Evolutionary conservation across 2,888 invertebrate genomes (phyloP).

Genomic region (Drosophila ezoana): DNA sequence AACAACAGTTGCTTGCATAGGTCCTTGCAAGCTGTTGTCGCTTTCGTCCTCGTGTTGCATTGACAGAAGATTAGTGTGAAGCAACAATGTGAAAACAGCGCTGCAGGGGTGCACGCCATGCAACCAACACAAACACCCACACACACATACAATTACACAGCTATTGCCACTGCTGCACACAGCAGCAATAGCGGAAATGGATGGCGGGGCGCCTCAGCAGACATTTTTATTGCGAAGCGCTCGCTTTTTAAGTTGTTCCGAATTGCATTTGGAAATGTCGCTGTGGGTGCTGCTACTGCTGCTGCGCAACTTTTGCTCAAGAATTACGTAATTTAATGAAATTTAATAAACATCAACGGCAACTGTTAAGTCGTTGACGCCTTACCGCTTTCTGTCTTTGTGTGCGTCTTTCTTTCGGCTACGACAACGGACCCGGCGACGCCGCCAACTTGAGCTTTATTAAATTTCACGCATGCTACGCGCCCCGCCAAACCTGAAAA

Average conservation of each 20-base stretch:
- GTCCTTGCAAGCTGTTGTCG: slow-evolving; percentile 79
- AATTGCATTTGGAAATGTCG: slow-evolving; percentile 79
- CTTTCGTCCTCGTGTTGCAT: slow-evolving; percentile 78
- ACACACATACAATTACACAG: slow-evolving; percentile 29
- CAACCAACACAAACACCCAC: slow-evolving; percentile 20
- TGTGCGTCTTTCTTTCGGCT: slow-evolving; percentile 18
- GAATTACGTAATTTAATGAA: slow-evolving; percentile 81
- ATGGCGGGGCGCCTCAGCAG: slow-evolving; percentile 67
- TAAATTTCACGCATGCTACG: slow-evolving; percentile 78
- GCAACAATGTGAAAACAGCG: slow-evolving; percentile 82
- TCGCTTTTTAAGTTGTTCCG: slow-evolving; percentile 82
- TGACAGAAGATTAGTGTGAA: slow-evolving; percentile 81
- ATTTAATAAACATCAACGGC: slow-evolving; percentile 79
- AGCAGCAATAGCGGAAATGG: slow-evolving; percentile 54
- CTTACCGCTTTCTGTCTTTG: slow-evolving; percentile 29
- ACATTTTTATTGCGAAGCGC: slow-evolving; percentile 79
- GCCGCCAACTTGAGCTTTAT: slow-evolving; percentile 69
- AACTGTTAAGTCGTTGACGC: slow-evolving; percentile 50
- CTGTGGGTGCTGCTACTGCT: slow-evolving; percentile 30
- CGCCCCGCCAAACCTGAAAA: slow-evolving; percentile 69
- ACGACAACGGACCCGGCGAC: slow-evolving; percentile 11
- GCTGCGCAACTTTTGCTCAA: slow-evolving; percentile 52
- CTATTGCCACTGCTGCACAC: slow-evolving; percentile 26
- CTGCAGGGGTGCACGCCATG: slow-evolving; percentile 63
- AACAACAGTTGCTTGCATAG: slow-evolving; percentile 24